These are phyloP conservation scores for Clarias magur DNA, from an alignment of 2,113 vertebrate species.

Conservation along the genomic window DNA sequence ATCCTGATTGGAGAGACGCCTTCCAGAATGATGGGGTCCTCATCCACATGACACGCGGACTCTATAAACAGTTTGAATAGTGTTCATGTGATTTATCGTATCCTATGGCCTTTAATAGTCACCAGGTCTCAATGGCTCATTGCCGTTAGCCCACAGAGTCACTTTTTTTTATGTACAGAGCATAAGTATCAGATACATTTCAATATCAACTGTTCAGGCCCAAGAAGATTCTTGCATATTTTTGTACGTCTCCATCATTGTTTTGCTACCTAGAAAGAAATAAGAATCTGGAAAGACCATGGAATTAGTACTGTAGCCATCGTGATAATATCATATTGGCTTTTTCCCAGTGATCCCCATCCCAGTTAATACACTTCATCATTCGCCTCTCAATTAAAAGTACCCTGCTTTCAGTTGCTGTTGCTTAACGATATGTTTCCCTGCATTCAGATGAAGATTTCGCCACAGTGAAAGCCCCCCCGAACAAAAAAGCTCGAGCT, in stretches of 20 bases:
- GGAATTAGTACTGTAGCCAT: too few relatives aligned
- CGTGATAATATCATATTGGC: too few relatives aligned
- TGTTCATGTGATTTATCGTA: not conserved
- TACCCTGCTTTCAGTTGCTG: not conserved
- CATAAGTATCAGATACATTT: too few relatives aligned
- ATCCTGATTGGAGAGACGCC: not conserved
- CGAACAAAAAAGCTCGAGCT: conserved; percentile 79
- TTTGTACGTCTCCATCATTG: too few relatives aligned
- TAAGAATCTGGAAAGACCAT: too few relatives aligned
- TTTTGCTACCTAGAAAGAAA: too few relatives aligned
- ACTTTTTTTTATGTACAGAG: too few relatives aligned
- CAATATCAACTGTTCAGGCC: too few relatives aligned
- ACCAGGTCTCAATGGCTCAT: too few relatives aligned
- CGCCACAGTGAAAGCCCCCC: conserved; percentile 70
- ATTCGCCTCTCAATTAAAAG: not conserved
- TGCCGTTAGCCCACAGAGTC: too few relatives aligned
- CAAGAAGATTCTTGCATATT: too few relatives aligned
- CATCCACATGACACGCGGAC: not conserved
- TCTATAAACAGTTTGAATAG: not conserved
- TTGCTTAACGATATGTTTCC: not conserved
- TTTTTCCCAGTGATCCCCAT: too few relatives aligned
- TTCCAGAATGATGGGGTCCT: not conserved
- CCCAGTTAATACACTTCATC: not conserved
- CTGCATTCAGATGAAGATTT: conserved; percentile 84
- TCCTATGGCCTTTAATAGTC: not conserved